A percentile compares a stretch with the other conserved stretches of the same genome.
Conservation (phyloP, 2,113 vertebrate genomes). For the human region GRCh38 chr6:147182501-147183000, state of each 20-base stretch:
- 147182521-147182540: neutral
- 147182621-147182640: neutral
- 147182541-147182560: accelerated
- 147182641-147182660: neutral
- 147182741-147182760: neutral
- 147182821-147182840: neutral
- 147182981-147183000: too few species aligned
- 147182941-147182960: too few species aligned
- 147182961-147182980: too few species aligned
- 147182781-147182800: neutral
- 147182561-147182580: neutral
- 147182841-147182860: too few species aligned
- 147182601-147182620: neutral
- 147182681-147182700: neutral
- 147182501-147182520: neutral
- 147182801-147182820: neutral
- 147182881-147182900: too few species aligned
- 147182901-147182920: too few species aligned
- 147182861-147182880: too few species aligned
- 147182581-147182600: neutral
- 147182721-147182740: neutral
- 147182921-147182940: too few species aligned
- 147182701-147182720: neutral
- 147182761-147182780: neutral
- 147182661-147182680: neutral